Evolutionary conservation across 2,113 vertebrate species (phyloP).

Genomic region (Choloepus hoffmanni): DNA sequence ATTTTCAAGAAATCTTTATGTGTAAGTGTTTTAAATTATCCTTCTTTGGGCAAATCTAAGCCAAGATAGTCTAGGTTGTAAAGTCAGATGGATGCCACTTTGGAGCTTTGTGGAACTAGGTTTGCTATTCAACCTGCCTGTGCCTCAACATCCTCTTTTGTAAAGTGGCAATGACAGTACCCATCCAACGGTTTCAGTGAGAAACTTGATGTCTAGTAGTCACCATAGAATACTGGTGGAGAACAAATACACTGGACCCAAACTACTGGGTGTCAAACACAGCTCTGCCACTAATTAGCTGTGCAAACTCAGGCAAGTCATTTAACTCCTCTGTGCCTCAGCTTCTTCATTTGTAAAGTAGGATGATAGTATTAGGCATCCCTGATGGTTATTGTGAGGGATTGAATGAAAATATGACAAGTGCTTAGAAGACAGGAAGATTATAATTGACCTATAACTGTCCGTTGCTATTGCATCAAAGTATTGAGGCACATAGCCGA

Average conservation of each 20-base stretch:
- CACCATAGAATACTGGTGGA: no score
- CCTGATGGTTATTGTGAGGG: not conserved
- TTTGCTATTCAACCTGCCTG: not conserved
- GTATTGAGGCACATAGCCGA: not conserved
- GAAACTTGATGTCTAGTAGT: not conserved
- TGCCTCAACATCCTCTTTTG: not conserved
- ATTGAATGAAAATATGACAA: not conserved
- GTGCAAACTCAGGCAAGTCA: not conserved
- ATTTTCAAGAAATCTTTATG: slow-evolving; percentile 45
- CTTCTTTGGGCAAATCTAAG: not conserved
- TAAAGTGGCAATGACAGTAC: not conserved
- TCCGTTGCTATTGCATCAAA: not conserved
- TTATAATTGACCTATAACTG: not conserved
- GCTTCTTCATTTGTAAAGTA: not conserved
- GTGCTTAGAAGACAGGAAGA: not conserved
- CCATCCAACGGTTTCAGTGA: not conserved
- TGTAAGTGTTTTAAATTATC: not conserved
- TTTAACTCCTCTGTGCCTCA: not conserved
- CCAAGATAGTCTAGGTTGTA: not conserved
- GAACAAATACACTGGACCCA: not conserved
- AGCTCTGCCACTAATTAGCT: not conserved
- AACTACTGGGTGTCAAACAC: not conserved
- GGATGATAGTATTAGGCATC: accelerated
- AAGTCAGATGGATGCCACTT: not conserved
- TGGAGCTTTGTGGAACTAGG: not conserved